Evolutionary conservation across 2,797 vertebrate species (phyloP).

Genomic region (Cetoscarus ocellatus): DNA sequence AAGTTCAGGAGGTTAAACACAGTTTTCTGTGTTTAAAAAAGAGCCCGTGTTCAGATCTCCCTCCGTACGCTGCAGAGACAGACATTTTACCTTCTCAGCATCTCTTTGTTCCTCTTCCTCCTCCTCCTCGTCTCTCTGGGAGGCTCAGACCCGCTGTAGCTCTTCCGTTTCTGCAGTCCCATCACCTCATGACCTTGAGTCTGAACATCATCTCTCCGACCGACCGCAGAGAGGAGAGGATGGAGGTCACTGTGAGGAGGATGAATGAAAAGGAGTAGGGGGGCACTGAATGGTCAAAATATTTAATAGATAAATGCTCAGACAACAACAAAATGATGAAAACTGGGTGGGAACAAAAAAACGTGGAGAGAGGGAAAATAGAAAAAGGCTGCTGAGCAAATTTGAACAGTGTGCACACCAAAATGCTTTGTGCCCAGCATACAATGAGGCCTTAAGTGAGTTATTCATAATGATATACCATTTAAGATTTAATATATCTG

Average conservation of each 20-base stretch:
- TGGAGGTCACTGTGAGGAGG: constrained; percentile 1
- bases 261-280: neutral
- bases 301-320: neutral
- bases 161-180: constrained; percentile 16
- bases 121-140: constrained; percentile 23
- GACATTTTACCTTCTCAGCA: neutral
- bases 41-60: neutral
- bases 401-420: too few relatives aligned
- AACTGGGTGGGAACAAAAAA: neutral
- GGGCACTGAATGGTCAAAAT: neutral
- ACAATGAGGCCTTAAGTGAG: too few relatives aligned
- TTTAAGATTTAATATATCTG: too few relatives aligned
- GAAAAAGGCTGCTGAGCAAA: too few relatives aligned
- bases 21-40: constrained; percentile 8
- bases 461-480: too few relatives aligned
- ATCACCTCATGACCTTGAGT: constrained; percentile 49
- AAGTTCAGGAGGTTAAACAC: constrained; percentile 22
- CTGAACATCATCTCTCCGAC: constrained; percentile 29
- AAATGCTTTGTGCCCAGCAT: too few relatives aligned
- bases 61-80: neutral
- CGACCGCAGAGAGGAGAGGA: constrained; percentile 3
- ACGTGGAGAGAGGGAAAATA: too few relatives aligned
- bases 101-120: neutral
- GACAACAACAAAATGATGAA: neutral
- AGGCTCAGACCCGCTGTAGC: constrained; percentile 25